A percentile compares a stretch with the other conserved stretches of the same genome.
phyloP scores from a whole-genome alignment of 2,797 vertebrate genomes.

The Gymnoscopelus braueri region DNA sequence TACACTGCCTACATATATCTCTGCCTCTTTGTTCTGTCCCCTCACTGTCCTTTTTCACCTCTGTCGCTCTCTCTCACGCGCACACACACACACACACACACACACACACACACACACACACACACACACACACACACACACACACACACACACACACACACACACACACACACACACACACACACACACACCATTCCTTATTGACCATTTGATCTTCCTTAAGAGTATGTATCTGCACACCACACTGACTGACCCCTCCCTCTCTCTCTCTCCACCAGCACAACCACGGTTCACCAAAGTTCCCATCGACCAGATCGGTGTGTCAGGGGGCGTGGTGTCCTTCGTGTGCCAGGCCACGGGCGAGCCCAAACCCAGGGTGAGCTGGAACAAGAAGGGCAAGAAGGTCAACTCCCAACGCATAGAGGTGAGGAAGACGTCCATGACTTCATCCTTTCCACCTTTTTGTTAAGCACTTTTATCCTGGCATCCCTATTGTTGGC shows the following conservation, averaged over 20 bases:
- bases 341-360: conserved; percentile 96
- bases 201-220: no score
- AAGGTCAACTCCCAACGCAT: conserved; percentile 97
- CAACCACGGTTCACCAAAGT: conserved; percentile 87
- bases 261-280: conserved; percentile 51
- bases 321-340: conserved; percentile 95
- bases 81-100: no score
- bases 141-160: no score
- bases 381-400: conserved; percentile 98
- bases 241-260: neutral
- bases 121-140: no score
- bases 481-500: no score
- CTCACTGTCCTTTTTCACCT: conserved; percentile 11
- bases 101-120: no score
- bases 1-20: neutral
- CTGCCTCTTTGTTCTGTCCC: conserved; percentile 9
- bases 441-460: no score
- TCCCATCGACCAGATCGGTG: conserved; percentile 94
- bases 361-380: conserved; percentile 93
- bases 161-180: no score
- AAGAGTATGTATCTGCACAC: no score
- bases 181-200: no score
- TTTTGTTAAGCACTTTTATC: no score
- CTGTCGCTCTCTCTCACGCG: neutral
- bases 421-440: conserved; percentile 83